A percentile compares a stretch with the other conserved stretches of the same genome.
phyloP scores from a whole-genome alignment of 1,140 invertebrate genomes.

The Pseudoatta argentina region DNA sequence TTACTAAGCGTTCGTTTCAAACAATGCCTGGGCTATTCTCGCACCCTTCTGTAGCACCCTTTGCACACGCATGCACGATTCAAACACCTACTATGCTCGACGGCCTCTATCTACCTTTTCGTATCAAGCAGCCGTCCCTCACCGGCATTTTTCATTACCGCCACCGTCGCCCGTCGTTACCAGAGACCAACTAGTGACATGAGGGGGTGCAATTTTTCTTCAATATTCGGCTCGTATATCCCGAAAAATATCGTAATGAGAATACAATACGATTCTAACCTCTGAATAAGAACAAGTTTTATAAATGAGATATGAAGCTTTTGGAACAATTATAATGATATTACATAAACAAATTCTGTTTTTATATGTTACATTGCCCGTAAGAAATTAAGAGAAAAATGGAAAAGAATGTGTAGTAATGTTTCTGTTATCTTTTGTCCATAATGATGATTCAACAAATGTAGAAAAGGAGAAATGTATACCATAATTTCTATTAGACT shows the following conservation, averaged over 20 bases:
- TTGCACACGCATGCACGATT: conserved; percentile 55
- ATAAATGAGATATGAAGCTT: neutral
- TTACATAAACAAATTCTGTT: conserved; percentile 1
- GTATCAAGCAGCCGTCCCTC: conserved; percentile 69
- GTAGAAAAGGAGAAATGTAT: neutral
- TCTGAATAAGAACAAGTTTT: neutral
- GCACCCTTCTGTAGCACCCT: conserved; percentile 68
- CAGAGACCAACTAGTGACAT: conserved; percentile 56
- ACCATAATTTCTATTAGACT: conserved; percentile 23
- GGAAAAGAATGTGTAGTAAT: neutral
- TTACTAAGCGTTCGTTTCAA: conserved; percentile 79
- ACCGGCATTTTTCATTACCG: conserved; percentile 73
- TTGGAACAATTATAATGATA: neutral
- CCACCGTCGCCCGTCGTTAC: conserved; percentile 51
- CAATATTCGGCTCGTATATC: neutral
- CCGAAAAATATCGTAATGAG: conserved; percentile 26
- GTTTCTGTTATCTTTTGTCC: neutral
- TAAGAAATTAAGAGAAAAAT: neutral
- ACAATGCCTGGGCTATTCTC: conserved; percentile 77
- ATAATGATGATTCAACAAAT: conserved; percentile 26
- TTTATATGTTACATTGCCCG: neutral
- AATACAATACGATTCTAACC: neutral
- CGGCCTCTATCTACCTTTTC: conserved; percentile 72
- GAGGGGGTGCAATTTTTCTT: conserved; percentile 64
- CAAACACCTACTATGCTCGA: conserved; percentile 50